These are phyloP conservation scores for Procavia capensis DNA, from an alignment of 2,113 vertebrate genomes.

Conservation along the genomic window DNA sequence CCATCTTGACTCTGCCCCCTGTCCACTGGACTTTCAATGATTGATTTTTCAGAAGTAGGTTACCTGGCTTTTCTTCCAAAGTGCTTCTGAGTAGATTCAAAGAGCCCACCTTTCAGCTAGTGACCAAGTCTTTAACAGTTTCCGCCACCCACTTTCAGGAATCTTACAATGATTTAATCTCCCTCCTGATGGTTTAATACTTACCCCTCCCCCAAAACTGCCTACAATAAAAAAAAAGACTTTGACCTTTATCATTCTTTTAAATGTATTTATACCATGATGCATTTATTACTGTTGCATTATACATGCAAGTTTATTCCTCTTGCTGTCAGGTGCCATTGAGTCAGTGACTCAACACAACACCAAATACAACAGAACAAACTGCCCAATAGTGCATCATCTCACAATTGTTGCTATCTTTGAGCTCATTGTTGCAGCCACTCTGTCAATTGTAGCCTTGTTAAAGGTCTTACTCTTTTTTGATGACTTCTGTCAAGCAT, in stretches of 20 bases:
- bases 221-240: neutral
- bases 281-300: neutral
- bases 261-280: neutral
- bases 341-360: too few species aligned
- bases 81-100: neutral
- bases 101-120: neutral
- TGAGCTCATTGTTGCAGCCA: too few species aligned
- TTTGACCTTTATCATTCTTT: neutral
- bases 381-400: too few species aligned
- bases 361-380: too few species aligned
- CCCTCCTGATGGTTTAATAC: neutral
- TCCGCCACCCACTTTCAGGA: neutral
- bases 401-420: too few species aligned
- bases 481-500: too few species aligned
- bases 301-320: too few species aligned
- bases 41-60: neutral
- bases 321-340: too few species aligned
- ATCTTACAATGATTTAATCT: neutral
- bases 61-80: neutral
- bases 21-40: too few species aligned
- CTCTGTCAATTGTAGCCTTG: too few species aligned
- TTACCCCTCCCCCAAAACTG: neutral
- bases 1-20: too few species aligned
- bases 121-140: neutral
- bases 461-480: too few species aligned